Conservation (phyloP, 1,140 invertebrate genomes). For the Heliconius hermathena region DNA sequence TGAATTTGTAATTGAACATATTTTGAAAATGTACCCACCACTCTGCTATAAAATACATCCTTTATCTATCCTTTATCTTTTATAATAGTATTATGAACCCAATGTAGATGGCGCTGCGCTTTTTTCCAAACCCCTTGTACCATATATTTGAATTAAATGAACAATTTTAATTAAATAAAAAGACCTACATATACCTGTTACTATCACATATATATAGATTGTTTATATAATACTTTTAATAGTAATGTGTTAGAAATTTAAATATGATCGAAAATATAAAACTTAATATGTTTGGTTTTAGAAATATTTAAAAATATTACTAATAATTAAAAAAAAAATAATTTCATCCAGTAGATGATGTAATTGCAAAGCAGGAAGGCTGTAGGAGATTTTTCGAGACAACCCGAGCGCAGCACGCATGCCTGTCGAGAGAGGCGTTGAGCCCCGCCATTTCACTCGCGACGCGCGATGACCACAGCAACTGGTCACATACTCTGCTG, state of each 20-base stretch:
- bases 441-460: conserved; percentile 33
- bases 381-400: background rate
- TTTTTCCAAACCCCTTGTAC: background rate
- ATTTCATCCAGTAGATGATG: background rate
- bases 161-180: background rate
- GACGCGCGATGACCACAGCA: conserved; percentile 47
- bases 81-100: background rate
- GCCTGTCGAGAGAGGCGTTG: conserved; percentile 41
- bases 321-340: background rate
- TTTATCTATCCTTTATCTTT: background rate
- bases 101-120: background rate
- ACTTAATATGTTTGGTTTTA: no score
- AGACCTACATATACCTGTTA: background rate
- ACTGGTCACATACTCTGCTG: conserved; percentile 35
- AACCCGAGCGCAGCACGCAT: conserved; percentile 48
- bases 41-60: no score
- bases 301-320: background rate
- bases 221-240: no score
- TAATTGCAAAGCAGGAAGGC: background rate
- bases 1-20: no score
- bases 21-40: no score
- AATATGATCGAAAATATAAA: no score
- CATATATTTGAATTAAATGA: background rate
- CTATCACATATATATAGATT: no score
- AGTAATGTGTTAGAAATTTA: no score